Evolutionary conservation across 1,140 invertebrate genomes (phyloP).

Genomic region (Lordiphosa mommai): DNA sequence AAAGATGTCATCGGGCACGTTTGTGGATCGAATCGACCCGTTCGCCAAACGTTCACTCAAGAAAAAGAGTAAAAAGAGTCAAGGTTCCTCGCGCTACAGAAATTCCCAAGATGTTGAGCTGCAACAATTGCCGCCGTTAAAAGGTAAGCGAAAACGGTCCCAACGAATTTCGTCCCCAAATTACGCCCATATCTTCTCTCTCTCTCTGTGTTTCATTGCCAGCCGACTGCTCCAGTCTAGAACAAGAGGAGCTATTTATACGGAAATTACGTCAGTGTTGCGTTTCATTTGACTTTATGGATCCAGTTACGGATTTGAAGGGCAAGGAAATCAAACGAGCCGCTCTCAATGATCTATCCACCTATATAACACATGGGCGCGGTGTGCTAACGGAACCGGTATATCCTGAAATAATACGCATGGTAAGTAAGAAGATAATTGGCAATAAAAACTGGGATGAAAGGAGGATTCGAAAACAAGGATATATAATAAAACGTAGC

Average conservation of each 20-base stretch:
- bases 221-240: slow-evolving; percentile 85
- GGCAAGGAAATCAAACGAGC: slow-evolving; percentile 99
- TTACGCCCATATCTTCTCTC: background rate
- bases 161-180: background rate
- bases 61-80: slow-evolving; percentile 95
- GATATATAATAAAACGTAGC: too few relatives aligned
- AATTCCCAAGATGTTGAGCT: slow-evolving; percentile 94
- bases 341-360: slow-evolving; percentile 98
- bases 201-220: background rate
- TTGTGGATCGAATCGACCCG: slow-evolving; percentile 97
- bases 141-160: slow-evolving; percentile 84
- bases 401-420: slow-evolving; percentile 98
- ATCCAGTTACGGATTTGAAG: slow-evolving; percentile 98
- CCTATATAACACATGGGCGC: slow-evolving; percentile 96
- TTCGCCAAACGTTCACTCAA: slow-evolving; percentile 95
- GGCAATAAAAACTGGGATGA: too few relatives aligned
- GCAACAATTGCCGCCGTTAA: slow-evolving; percentile 90
- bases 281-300: slow-evolving; percentile 99
- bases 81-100: slow-evolving; percentile 93
- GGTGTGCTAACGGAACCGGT: slow-evolving; percentile 98
- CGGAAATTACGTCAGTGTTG: slow-evolving; percentile 99
- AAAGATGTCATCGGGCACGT: slow-evolving; percentile 90
- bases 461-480: too few relatives aligned
- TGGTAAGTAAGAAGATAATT: too few relatives aligned
- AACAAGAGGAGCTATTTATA: slow-evolving; percentile 98